Conservation (phyloP, 1,140 invertebrate species). For the Mamestra configurata region DNA sequence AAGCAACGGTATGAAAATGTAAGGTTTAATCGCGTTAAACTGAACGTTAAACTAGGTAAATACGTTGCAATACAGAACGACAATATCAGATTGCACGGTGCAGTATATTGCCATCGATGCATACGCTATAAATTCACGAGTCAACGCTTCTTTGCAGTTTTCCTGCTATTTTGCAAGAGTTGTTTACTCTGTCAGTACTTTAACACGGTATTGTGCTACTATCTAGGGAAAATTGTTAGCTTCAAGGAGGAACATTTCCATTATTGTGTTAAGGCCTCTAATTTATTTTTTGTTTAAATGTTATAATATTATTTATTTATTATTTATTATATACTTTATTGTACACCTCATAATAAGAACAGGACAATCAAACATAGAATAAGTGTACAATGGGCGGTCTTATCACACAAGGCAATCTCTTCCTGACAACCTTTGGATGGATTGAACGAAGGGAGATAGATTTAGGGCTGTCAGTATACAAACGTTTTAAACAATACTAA, state of each 20-base stretch:
- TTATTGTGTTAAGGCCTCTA: background rate
- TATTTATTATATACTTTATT: no score
- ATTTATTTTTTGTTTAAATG: no score
- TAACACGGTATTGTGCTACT: slow-evolving; percentile 2
- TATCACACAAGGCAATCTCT: no score
- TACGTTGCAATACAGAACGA: slow-evolving; percentile 9
- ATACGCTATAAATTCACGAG: slow-evolving; percentile 40
- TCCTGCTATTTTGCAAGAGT: slow-evolving; percentile 12
- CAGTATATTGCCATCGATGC: slow-evolving; percentile 32
- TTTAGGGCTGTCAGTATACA: no score
- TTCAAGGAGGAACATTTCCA: background rate
- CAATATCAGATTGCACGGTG: slow-evolving; percentile 25
- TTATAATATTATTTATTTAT: no score
- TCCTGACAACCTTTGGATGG: no score
- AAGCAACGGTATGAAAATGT: background rate
- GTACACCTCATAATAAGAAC: no score
- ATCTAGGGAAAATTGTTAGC: background rate
- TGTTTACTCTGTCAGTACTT: background rate
- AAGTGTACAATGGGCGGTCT: no score
- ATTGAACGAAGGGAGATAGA: no score
- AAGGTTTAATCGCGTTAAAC: background rate
- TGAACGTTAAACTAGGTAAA: no score
- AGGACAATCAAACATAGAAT: no score
- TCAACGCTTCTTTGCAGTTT: slow-evolving; percentile 20
- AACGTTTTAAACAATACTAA: no score